These are phyloP conservation scores for Aphelocoma coerulescens DNA, from an alignment of 2,113 vertebrate species.

Conservation along the genomic window DNA sequence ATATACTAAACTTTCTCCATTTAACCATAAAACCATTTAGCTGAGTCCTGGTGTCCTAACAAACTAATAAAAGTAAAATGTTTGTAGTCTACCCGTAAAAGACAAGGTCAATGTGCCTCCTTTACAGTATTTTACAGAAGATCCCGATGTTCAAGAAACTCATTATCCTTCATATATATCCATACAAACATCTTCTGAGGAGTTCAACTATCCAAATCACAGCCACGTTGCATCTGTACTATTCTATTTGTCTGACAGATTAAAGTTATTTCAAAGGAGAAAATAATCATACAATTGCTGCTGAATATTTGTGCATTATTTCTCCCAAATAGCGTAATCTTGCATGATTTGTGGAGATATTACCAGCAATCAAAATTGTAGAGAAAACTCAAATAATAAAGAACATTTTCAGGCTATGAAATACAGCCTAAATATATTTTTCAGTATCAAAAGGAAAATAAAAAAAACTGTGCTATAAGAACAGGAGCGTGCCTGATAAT, in stretches of 20 bases:
- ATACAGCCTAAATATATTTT: neutral
- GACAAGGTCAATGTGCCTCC: neutral
- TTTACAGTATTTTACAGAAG: neutral
- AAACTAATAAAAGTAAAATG: constrained; percentile 37
- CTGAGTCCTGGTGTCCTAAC: neutral
- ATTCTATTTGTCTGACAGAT: neutral
- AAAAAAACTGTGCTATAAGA: neutral
- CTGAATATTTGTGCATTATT: neutral
- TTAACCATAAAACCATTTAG: constrained; percentile 27
- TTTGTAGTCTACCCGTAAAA: neutral
- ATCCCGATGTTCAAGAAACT: neutral
- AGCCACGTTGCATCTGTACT: neutral
- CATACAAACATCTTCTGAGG: neutral
- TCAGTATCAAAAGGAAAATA: neutral
- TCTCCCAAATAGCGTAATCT: neutral
- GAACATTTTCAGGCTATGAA: neutral
- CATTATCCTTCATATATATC: neutral
- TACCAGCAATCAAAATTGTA: neutral
- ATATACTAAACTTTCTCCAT: neutral
- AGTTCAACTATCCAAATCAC: neutral
- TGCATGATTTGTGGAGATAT: neutral
- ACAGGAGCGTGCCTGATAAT: neutral
- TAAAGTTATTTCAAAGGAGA: neutral
- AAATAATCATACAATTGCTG: neutral
- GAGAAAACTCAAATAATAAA: neutral